phyloP scores from a whole-genome alignment of 2,113 vertebrate species.

The Percopsis transmontana region DNA sequence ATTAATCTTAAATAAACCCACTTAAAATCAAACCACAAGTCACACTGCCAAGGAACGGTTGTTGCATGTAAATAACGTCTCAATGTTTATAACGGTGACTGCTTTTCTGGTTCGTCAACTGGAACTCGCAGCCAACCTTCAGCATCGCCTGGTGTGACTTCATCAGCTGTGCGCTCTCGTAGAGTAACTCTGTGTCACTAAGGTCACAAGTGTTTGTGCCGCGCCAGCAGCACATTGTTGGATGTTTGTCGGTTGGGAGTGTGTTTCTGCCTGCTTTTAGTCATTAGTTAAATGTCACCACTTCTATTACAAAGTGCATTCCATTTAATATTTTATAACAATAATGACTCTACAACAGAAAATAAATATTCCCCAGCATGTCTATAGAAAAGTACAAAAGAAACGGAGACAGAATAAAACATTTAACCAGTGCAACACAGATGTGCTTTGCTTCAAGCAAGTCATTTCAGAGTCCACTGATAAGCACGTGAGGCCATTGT shows the following conservation, averaged over 20 bases:
- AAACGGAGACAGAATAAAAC: not conserved
- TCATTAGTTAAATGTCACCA: slow-evolving; percentile 30
- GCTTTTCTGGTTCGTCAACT: too few relatives aligned
- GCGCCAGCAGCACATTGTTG: slow-evolving; percentile 24
- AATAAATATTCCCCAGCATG: not conserved
- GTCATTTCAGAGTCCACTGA: not conserved
- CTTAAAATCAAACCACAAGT: too few relatives aligned
- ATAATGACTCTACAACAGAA: too few relatives aligned
- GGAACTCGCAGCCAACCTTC: too few relatives aligned
- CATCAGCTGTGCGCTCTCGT: not conserved
- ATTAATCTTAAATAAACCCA: too few relatives aligned
- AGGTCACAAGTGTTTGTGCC: too few relatives aligned
- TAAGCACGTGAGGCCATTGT: slow-evolving; percentile 49
- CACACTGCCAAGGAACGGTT: too few relatives aligned
- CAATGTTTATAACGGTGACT: too few relatives aligned
- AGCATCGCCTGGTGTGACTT: not conserved
- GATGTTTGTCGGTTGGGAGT: not conserved
- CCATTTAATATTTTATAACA: not conserved
- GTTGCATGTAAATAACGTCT: too few relatives aligned
- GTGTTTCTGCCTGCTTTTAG: slow-evolving; percentile 5
- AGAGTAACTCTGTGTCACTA: not conserved
- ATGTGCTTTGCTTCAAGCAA: not conserved
- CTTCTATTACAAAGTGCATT: slow-evolving; percentile 20
- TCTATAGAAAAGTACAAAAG: not conserved
- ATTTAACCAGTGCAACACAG: not conserved